These are phyloP conservation scores for Alligator sinensis DNA, from an alignment of 2,113 vertebrate genomes.

Conservation along the genomic window DNA sequence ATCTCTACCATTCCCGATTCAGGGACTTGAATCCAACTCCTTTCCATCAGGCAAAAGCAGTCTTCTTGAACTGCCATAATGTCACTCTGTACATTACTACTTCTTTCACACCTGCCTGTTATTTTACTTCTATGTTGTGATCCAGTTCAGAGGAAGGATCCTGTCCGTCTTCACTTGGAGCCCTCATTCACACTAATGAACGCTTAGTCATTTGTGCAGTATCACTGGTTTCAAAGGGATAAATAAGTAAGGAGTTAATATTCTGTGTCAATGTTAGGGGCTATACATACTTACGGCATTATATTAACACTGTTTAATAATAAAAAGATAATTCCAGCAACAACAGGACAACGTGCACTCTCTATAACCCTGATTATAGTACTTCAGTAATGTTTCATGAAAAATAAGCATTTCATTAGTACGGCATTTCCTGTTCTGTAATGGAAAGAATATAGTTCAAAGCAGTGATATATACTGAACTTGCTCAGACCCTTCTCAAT, in stretches of 20 bases:
- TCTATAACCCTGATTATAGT: neutral
- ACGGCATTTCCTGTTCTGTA: neutral
- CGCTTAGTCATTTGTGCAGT: neutral
- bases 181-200: neutral
- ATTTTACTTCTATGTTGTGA: neutral
- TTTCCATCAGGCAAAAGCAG: no score
- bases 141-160: neutral
- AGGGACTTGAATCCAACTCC: no score
- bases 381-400: neutral
- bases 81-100: neutral
- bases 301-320: neutral
- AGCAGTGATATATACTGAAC: neutral
- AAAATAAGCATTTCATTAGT: neutral
- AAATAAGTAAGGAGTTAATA: neutral
- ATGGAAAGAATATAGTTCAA: neutral
- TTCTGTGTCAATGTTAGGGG: neutral
- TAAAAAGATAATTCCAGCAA: neutral
- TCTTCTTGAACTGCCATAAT: neutral
- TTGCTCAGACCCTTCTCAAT: neutral
- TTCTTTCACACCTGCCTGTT: neutral
- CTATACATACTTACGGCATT: neutral
- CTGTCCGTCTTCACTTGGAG: neutral
- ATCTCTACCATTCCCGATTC: no score
- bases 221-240: accelerated
- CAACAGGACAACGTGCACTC: neutral